Conservation (phyloP, 2,888 invertebrate species). For the Cryptophagus acutangulus region DNA sequence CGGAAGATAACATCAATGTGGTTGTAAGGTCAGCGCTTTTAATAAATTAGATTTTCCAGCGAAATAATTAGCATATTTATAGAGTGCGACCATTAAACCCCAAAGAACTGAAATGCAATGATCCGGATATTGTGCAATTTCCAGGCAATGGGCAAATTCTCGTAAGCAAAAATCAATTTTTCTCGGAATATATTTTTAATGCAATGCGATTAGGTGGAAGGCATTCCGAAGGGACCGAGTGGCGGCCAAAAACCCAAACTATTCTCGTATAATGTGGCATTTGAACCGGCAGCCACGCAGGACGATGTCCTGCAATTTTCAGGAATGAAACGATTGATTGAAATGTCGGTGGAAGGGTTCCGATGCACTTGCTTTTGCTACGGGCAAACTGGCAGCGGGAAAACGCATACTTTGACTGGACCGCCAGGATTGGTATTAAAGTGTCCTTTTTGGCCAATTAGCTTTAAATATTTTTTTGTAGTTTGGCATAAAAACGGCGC, state of each 20-base stretch:
- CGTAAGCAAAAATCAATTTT: conserved; percentile 30
- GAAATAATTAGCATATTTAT: conserved; percentile 22
- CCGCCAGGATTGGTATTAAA: conserved; percentile 73
- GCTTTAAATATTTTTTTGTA: conserved; percentile 20
- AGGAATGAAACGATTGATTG: conserved; percentile 82
- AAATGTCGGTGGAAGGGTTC: conserved; percentile 93
- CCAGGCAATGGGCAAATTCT: conserved; percentile 86
- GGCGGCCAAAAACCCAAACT: conserved; percentile 70
- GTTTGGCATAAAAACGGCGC: conserved; percentile 42
- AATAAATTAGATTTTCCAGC: too few relatives aligned
- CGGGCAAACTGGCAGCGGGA: conserved; percentile 95
- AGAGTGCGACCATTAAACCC: conserved; percentile 79
- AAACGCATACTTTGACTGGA: conserved; percentile 93
- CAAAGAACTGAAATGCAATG: conserved; percentile 66
- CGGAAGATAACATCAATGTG: conserved; percentile 84
- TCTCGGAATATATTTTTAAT: background rate
- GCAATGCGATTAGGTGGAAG: conserved; percentile 50
- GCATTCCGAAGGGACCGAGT: conserved; percentile 48
- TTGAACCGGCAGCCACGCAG: conserved; percentile 84
- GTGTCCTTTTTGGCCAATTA: background rate
- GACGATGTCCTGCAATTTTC: conserved; percentile 85
- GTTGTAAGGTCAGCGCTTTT: conserved; percentile 81
- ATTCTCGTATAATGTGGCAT: conserved; percentile 94
- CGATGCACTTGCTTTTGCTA: conserved; percentile 93
- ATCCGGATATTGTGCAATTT: conserved; percentile 70